A percentile compares a stretch with the other conserved stretches of the same genome.
phyloP scores from a whole-genome alignment of 2,888 invertebrate species.

The Drosophila neutralis region DNA sequence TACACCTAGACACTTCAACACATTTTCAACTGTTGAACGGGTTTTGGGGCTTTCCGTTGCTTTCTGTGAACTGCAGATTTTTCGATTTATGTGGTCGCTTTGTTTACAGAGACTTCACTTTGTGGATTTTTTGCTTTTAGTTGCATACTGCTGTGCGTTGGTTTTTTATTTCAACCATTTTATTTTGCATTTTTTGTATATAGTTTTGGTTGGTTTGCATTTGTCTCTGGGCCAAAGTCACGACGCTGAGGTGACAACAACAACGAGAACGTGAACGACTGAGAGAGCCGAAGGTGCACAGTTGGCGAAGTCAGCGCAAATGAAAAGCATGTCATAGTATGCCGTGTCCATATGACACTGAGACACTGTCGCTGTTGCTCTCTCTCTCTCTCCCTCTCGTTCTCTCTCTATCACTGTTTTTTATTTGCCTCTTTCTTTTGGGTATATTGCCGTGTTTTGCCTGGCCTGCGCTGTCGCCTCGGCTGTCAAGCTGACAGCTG shows the following conservation, averaged over 20 bases:
- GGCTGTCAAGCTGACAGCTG: constrained; percentile 71
- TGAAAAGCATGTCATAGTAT: constrained; percentile 66
- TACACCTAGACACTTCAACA: constrained; percentile 48
- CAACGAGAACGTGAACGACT: constrained; percentile 1
- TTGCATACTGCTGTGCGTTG: constrained; percentile 43
- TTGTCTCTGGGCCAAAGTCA: constrained; percentile 59
- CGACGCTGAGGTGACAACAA: constrained; percentile 36
- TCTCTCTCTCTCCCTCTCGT: constrained; percentile 6
- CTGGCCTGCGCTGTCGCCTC: constrained; percentile 37
- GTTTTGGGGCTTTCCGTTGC: constrained; percentile 21
- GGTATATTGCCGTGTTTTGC: too few species aligned
- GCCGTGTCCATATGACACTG: constrained; percentile 67
- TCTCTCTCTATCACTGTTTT: constrained; percentile 19
- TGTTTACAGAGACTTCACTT: constrained; percentile 51
- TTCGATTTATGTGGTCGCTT: constrained; percentile 52
- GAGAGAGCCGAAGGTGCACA: constrained; percentile 38
- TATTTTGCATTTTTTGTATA: constrained; percentile 6
- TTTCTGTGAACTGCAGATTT: constrained; percentile 12
- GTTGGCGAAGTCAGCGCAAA: constrained; percentile 67
- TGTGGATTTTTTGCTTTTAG: constrained; percentile 52
- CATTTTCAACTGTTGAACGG: constrained; percentile 42
- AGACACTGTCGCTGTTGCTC: constrained; percentile 20
- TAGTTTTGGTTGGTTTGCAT: constrained; percentile 21
- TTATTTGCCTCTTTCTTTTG: background rate
- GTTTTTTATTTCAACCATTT: constrained; percentile 1